Evolutionary conservation across 2,113 vertebrate species (phyloP).

Genomic region (Apodemus sylvaticus): DNA sequence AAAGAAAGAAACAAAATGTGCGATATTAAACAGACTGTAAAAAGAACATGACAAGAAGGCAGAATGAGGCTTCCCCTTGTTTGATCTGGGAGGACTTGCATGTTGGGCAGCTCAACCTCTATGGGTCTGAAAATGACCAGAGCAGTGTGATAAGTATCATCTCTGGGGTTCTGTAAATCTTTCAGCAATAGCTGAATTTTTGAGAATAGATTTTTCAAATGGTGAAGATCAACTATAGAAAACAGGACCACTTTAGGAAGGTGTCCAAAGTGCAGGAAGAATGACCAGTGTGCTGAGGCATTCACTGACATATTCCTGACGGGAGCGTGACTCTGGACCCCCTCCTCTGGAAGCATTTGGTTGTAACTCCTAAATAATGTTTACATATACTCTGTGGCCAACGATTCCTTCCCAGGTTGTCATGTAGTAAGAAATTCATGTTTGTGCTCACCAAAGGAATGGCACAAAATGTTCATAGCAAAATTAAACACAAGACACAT

Average conservation of each 20-base stretch:
- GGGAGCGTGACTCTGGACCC: background rate
- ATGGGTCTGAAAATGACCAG: background rate
- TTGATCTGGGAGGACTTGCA: background rate
- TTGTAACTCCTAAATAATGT: background rate
- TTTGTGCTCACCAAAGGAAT: background rate
- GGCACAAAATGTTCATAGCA: background rate
- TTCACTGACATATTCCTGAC: background rate
- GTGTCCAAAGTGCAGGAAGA: background rate
- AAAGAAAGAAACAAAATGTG: background rate
- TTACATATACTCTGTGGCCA: background rate
- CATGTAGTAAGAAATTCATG: background rate
- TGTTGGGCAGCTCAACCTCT: background rate
- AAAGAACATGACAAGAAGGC: background rate
- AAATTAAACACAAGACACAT: background rate
- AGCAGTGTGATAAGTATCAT: background rate
- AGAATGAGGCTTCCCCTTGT: background rate
- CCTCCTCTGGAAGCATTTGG: background rate
- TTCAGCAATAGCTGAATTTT: background rate
- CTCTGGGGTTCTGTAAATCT: background rate
- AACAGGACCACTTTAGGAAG: background rate
- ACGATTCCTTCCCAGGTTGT: background rate
- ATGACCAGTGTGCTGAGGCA: background rate
- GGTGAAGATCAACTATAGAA: fast-evolving
- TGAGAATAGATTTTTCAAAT: background rate
- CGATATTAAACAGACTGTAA: too few species aligned